Evolutionary conservation across 2,113 vertebrate species (phyloP), one percentile per base, ranked within the genome.

Genomic region (Takifugu bimaculatus): DNA sequence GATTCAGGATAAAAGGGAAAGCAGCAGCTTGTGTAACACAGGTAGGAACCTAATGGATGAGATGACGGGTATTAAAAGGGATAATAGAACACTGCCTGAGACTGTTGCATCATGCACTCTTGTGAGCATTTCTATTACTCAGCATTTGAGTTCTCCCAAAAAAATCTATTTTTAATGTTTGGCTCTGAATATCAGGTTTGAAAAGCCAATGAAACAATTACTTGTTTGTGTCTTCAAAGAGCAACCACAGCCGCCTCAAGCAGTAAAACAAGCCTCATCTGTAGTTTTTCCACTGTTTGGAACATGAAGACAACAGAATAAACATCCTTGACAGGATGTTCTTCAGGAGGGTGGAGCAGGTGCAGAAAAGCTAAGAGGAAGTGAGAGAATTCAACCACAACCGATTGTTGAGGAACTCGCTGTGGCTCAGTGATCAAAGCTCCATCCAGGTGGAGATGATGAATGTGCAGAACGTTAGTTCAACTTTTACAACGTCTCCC

Each of bases 361-460:
- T 29, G 50, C 58, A 53, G 64, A 26, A 60, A 56, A 71, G 50
- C 56, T 49, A 39, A 45, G 39, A 39, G 53, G 26, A 71, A 65
- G 26, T 15, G 50, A 45, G 53, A 51, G 65, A 62, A 42, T 63
- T 69, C 39, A 10, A 26, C 72, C 47, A 52, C 51, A 74, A 76
- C 72, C 74, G 67, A 73, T 77, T 77, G 80, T 75, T 82, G 64
- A 68, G 43, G 50, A 65, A 57, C 7, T 60, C 13, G 26, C 12
- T 47, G 48, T 74, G 62, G 74, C 68, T 79, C 80, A 72, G 64
- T 59, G 71, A 79, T 84, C 85, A 72, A 79, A 70, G 77, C 69
- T 59, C 29, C 32, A 51, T 62, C 64, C 77, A 80, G 68, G 75
- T 82, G 81, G 80, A 82, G 62, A 79, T 77, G 81, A 85, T 79